Percentiles rank a stretch among this genome's conserved stretches.
Evolutionary conservation across 1,140 invertebrate species (phyloP).

Genomic region (Lordiphosa clarofinis): DNA sequence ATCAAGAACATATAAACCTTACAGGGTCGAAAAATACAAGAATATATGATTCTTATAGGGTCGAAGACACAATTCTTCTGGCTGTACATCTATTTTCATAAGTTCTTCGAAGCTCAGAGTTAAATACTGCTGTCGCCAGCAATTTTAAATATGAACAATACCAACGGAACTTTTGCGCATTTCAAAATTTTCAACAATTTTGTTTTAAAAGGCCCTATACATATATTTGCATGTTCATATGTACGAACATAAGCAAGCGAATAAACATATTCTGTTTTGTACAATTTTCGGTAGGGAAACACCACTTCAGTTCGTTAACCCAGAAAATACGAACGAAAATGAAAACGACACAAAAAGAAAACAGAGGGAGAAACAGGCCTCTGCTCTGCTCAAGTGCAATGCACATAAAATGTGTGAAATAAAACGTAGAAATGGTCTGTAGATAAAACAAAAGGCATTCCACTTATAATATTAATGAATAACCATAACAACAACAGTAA

Average conservation of each 20-base stretch:
- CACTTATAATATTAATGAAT: conserved; percentile 43
- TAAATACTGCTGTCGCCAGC: too few species aligned
- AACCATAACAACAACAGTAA: conserved; percentile 16
- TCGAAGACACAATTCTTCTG: too few species aligned
- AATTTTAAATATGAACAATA: too few species aligned
- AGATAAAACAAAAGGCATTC: conserved; percentile 53
- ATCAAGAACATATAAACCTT: too few species aligned
- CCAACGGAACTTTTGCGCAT: too few species aligned
- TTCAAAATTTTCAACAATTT: too few species aligned
- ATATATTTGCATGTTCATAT: neutral
- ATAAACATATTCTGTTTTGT: conserved; percentile 2
- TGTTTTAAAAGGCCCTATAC: too few species aligned
- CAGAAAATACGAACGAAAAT: conserved; percentile 26
- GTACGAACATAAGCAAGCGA: neutral
- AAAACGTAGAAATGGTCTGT: conserved; percentile 2
- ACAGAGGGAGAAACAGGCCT: conserved; percentile 3
- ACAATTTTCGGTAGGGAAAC: conserved; percentile 9
- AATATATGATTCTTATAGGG: too few species aligned
- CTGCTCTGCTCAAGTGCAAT: conserved; percentile 4
- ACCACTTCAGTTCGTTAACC: conserved; percentile 41
- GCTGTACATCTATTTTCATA: too few species aligned
- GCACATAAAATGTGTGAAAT: conserved; percentile 21
- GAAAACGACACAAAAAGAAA: conserved; percentile 8
- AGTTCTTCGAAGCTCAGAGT: too few species aligned
- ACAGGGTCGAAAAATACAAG: too few species aligned